phyloP scores from a whole-genome alignment of 2,888 invertebrate genomes.

The Athalia circularis region DNA sequence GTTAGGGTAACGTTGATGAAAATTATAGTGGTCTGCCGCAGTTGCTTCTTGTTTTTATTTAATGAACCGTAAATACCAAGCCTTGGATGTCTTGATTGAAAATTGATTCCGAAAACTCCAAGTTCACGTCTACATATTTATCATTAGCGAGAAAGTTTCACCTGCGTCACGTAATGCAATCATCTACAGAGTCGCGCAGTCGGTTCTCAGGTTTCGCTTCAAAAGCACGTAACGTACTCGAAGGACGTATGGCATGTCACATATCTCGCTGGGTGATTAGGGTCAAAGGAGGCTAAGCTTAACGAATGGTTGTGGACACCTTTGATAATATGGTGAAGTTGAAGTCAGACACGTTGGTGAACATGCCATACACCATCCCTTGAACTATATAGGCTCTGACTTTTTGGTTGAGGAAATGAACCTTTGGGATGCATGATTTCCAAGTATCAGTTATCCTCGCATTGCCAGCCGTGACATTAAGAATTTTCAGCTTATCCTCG shows the following conservation, averaged over 20 bases:
- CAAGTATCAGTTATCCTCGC: constrained; percentile 21
- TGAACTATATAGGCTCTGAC: not conserved
- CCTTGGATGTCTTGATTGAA: no score
- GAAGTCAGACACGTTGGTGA: not conserved
- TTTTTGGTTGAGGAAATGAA: not conserved
- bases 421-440: constrained; percentile 3
- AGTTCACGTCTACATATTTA: no score
- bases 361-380: not conserved
- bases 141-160: no score
- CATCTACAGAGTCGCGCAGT: not conserved
- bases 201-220: not conserved
- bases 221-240: not conserved
- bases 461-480: not conserved
- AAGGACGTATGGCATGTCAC: not conserved
- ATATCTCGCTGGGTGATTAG: not conserved
- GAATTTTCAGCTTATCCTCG: not conserved
- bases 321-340: not conserved
- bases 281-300: constrained; percentile 14
- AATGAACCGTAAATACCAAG: not conserved
- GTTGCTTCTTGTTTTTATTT: not conserved
- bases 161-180: no score
- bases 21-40: not conserved
- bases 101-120: no score
- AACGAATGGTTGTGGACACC: not conserved
- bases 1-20: constrained; percentile 10